Evolutionary conservation across 2,797 vertebrate species (phyloP), one percentile per base, ranked within the genome.

Genomic region (Craterocephalus amniculus): DNA sequence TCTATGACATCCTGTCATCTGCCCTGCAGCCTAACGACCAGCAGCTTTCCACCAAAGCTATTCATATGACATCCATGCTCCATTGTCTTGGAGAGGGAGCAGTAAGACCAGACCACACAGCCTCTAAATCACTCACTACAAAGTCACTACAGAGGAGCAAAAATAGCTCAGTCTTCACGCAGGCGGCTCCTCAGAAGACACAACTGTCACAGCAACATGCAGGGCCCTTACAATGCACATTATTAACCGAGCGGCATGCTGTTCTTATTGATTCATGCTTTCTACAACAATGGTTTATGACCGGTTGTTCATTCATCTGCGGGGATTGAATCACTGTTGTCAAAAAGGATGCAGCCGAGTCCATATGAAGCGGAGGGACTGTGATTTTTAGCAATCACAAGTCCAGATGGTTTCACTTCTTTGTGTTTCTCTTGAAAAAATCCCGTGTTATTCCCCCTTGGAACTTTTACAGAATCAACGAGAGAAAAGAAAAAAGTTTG

Each of bases 1-100:
- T 69, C 58, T 14, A 52, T 52, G 55, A 32, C 9, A 70, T 85
- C 74, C 69, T 70, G 60, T 81, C 87, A 86, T 88, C 83, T 84
- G 78, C 69, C 78, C 74, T 24, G 36, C 81, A 86, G 86, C 74
- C 72, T 73, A 71, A 79, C 69, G 73, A 84, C 81, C 32, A 61
- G 74, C 67, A 74, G 66, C 77, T 79, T 80, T 83, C 77, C 72
- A 58, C 77, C 67, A 54, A 76, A 83, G 74, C 70, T 51, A 58
- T 74, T 87, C 70, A 76, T 61, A 64, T 78, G 80, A 77, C 85
- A 76, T 81, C 81, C 77, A 81, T 79, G 67, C 74, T 69, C 74
- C 55, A 78, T 76, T 73, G 78, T 91, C 63, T 87, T 45, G 76
- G 54, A 79, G 56, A 77, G 56, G 57, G 70, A 71, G 58, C 76